Evolutionary conservation across 2,797 vertebrate genomes (phyloP).

Genomic region (Acomys russatus): DNA sequence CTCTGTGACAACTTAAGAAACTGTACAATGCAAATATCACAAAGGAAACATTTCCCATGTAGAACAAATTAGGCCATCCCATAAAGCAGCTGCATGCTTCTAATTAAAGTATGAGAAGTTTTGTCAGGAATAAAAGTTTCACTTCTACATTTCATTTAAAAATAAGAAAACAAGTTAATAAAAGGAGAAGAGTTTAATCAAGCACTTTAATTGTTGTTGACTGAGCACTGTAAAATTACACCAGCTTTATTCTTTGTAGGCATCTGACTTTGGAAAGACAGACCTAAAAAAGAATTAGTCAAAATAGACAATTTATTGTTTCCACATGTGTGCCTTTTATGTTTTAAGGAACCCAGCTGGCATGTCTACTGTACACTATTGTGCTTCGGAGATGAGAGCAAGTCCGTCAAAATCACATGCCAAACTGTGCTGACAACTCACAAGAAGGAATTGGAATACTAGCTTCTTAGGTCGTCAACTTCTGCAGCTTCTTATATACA

Average conservation of each 20-base stretch:
- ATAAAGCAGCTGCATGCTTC: constrained; percentile 77
- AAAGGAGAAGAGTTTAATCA: constrained; percentile 77
- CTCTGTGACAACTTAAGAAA: constrained; percentile 74
- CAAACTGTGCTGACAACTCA: constrained; percentile 54
- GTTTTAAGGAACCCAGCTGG: constrained; percentile 62
- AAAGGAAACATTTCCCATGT: constrained; percentile 81
- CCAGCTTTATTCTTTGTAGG: constrained; percentile 72
- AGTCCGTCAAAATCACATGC: constrained; percentile 48
- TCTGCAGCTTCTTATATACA: not conserved
- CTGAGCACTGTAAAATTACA: constrained; percentile 68
- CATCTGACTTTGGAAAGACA: constrained; percentile 67
- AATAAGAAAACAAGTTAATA: constrained; percentile 72
- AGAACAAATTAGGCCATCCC: constrained; percentile 65
- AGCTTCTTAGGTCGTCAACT: not conserved
- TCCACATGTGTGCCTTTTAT: constrained; percentile 57
- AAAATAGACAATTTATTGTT: constrained; percentile 59
- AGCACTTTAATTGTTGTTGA: constrained; percentile 62
- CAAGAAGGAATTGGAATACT: constrained; percentile 41
- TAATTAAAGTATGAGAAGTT: constrained; percentile 75
- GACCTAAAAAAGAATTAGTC: constrained; percentile 61
- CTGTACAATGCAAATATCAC: constrained; percentile 64
- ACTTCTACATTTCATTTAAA: constrained; percentile 72
- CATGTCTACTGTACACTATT: constrained; percentile 50
- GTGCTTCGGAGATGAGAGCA: constrained; percentile 52
- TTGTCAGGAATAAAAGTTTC: constrained; percentile 80